Evolutionary conservation across 2,113 vertebrate species (phyloP).

Genomic region (Cardinalis cardinalis): DNA sequence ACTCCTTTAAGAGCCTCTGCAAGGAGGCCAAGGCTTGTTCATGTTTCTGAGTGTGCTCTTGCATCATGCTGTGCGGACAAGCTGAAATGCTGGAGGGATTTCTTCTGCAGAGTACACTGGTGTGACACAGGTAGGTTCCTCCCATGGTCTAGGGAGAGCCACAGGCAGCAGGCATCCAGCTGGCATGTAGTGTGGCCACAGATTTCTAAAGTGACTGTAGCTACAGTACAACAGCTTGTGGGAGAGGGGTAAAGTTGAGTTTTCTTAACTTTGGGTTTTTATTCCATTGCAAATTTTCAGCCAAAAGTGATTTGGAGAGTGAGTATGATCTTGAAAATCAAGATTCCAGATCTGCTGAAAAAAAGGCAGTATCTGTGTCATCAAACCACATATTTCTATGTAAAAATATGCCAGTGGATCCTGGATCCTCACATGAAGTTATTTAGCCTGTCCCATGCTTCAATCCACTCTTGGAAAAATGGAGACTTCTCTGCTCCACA

Average conservation of each 20-base stretch:
- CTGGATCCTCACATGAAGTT: neutral
- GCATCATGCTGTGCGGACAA: neutral
- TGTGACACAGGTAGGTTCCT: neutral
- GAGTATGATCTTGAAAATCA: neutral
- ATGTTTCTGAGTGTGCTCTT: neutral
- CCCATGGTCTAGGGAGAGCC: neutral
- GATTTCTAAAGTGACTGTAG: neutral
- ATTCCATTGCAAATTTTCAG: neutral
- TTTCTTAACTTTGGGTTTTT: neutral
- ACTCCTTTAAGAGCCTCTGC: neutral
- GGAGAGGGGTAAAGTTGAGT: neutral
- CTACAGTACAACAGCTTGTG: neutral
- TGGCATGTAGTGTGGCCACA: rapidly evolving
- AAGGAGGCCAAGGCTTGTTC: neutral
- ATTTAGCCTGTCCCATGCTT: neutral
- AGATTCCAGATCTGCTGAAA: neutral
- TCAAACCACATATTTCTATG: neutral
- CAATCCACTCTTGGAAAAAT: neutral
- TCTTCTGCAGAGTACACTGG: neutral
- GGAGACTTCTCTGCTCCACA: neutral
- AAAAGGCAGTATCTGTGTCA: neutral
- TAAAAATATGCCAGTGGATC: neutral
- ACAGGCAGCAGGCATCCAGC: neutral
- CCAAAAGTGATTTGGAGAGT: neutral
- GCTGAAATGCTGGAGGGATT: neutral